These are phyloP conservation scores for Saguinus midas DNA, from an alignment of 2,113 vertebrate species.

Conservation along the genomic window DNA sequence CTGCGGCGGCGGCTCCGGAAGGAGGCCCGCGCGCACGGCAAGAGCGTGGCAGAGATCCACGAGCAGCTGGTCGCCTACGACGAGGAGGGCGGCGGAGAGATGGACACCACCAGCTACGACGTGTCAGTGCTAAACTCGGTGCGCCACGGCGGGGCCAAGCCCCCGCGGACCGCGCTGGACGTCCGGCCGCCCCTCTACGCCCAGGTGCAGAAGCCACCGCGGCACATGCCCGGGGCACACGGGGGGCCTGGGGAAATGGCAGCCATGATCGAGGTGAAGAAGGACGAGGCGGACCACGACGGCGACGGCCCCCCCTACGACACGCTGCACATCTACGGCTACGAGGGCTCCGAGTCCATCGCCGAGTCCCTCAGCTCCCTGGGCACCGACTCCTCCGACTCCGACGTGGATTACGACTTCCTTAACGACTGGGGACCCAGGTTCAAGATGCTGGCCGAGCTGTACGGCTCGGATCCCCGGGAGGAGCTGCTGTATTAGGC, in stretches of 20 bases:
- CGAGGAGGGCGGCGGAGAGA: slow-evolving; percentile 98
- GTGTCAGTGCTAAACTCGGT: slow-evolving; percentile 94
- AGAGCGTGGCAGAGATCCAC: slow-evolving; percentile 92
- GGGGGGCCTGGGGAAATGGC: slow-evolving; percentile 93
- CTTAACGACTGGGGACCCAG: slow-evolving; percentile 96
- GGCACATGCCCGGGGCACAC: slow-evolving; percentile 52
- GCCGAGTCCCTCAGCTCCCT: slow-evolving; percentile 95
- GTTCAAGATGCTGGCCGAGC: slow-evolving; percentile 95
- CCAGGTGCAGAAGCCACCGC: slow-evolving; percentile 86
- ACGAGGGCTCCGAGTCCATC: slow-evolving; percentile 93
- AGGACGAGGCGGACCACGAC: slow-evolving; percentile 95
- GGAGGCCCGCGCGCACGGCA: slow-evolving; percentile 85
- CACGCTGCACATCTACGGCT: slow-evolving; percentile 96
- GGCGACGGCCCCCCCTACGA: slow-evolving; percentile 92
- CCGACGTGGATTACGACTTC: slow-evolving; percentile 94
- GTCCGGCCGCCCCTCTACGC: slow-evolving; percentile 81
- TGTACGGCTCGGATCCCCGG: slow-evolving; percentile 89
- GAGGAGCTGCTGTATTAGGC: slow-evolving; percentile 82
- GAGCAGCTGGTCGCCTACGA: slow-evolving; percentile 98
- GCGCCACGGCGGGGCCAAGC: slow-evolving; percentile 82
- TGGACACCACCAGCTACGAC: slow-evolving; percentile 98
- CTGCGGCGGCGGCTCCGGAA: slow-evolving; percentile 91
- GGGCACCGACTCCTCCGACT: slow-evolving; percentile 88
- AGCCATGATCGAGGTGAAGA: slow-evolving; percentile 95
- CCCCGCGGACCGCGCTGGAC: slow-evolving; percentile 44